Evolutionary conservation across 2,113 vertebrate genomes (phyloP).

Genomic region (Oxyura jamaicensis): DNA sequence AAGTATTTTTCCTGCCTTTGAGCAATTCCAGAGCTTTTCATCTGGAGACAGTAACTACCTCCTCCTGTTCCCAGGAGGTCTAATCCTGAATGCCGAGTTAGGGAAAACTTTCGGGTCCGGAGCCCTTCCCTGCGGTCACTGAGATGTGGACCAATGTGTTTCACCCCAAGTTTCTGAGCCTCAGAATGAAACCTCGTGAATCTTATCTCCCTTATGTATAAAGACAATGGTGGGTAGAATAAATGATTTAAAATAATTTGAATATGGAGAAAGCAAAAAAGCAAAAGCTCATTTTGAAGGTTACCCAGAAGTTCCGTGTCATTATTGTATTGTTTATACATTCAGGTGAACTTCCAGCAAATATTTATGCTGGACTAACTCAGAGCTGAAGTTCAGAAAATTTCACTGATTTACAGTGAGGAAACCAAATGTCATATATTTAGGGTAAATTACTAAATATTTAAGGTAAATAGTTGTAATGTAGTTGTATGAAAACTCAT

Average conservation of each 20-base stretch:
- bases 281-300: not conserved
- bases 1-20: not conserved
- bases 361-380: not conserved
- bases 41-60: not conserved
- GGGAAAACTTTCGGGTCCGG: not conserved
- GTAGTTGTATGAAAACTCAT: not conserved
- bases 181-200: not conserved
- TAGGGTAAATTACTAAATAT: not conserved
- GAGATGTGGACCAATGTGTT: not conserved
- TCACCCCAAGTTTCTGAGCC: not conserved
- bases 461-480: not conserved
- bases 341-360: not conserved
- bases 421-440: not conserved
- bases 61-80: not conserved
- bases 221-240: not conserved
- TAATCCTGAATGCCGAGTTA: not conserved
- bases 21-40: not conserved
- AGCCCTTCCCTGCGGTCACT: rapidly evolving
- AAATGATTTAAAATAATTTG: not conserved
- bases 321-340: not conserved
- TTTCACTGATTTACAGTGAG: not conserved
- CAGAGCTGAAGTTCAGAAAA: not conserved
- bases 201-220: not conserved
- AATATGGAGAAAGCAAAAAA: not conserved
- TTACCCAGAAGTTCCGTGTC: not conserved